Conservation (phyloP, 2,888 invertebrate species). For the Synergus itoensis region DNA sequence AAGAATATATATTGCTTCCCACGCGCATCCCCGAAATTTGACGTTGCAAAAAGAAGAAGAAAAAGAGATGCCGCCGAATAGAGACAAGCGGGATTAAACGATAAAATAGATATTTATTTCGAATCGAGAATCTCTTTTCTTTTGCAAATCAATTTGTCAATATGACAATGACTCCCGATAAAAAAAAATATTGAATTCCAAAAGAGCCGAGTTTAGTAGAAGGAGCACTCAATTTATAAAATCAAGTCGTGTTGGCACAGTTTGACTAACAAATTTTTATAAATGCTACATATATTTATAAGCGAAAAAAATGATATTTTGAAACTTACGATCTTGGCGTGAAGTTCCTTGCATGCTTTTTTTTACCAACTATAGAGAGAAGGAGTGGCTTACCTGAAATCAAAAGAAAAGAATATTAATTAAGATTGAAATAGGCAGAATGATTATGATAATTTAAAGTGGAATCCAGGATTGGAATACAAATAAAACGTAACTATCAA, state of each 20-base stretch:
- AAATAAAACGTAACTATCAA: not conserved
- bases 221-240: conserved; percentile 1
- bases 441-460: not conserved
- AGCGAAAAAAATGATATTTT: not conserved
- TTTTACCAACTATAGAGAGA: not conserved
- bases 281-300: not conserved
- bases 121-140: not conserved
- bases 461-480: not conserved
- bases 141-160: conserved; percentile 16
- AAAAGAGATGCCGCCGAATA: conserved; percentile 16
- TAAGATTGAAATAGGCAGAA: not conserved
- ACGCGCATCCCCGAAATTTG: conserved; percentile 33
- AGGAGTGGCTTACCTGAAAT: not conserved
- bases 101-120: conserved; percentile 21
- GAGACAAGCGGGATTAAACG: conserved; percentile 17
- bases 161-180: not conserved
- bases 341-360: not conserved
- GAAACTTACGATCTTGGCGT: not conserved
- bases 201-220: not conserved
- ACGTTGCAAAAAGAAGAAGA: not conserved
- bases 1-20: conserved; percentile 31
- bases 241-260: not conserved
- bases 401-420: not conserved
- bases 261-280: not conserved
- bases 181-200: not conserved